These are phyloP conservation scores for Aricia artaxerxes DNA, from an alignment of 2,888 invertebrate genomes.

Conservation along the genomic window DNA sequence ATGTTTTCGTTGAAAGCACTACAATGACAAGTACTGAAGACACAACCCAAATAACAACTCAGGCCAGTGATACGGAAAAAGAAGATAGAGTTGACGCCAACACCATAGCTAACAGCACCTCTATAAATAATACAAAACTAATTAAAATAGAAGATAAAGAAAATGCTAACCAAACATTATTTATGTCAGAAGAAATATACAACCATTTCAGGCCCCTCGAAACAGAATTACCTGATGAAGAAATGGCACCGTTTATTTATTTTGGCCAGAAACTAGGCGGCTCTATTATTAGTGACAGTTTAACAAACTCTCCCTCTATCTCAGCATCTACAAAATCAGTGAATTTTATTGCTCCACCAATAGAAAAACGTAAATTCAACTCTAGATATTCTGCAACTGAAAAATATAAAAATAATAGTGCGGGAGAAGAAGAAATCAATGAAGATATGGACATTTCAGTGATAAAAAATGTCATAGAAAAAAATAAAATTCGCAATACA, in stretches of 20 bases:
- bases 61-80: conserved; percentile 47
- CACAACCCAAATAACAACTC: conserved; percentile 46
- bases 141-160: conserved; percentile 65
- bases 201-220: conserved; percentile 84
- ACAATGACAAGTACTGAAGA: conserved; percentile 41
- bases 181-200: conserved; percentile 82
- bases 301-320: conserved; percentile 69
- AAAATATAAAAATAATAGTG: conserved; percentile 72
- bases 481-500: conserved; percentile 75
- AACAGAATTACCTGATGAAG: conserved; percentile 82
- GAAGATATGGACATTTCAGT: conserved; percentile 83
- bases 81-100: conserved; percentile 61
- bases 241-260: conserved; percentile 85
- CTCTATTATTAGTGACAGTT: conserved; percentile 63
- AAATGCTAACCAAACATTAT: conserved; percentile 76
- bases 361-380: conserved; percentile 69
- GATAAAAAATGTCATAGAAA: conserved; percentile 76
- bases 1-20: conserved; percentile 47
- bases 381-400: conserved; percentile 73
- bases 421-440: conserved; percentile 78
- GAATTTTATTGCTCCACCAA: conserved; percentile 66
- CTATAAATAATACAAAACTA: conserved; percentile 55
- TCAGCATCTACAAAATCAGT: conserved; percentile 76
- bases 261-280: conserved; percentile 84
- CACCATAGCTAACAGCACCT: conserved; percentile 62